Conservation (phyloP, 2,113 vertebrate species). For the Perca schrenkii region DNA sequence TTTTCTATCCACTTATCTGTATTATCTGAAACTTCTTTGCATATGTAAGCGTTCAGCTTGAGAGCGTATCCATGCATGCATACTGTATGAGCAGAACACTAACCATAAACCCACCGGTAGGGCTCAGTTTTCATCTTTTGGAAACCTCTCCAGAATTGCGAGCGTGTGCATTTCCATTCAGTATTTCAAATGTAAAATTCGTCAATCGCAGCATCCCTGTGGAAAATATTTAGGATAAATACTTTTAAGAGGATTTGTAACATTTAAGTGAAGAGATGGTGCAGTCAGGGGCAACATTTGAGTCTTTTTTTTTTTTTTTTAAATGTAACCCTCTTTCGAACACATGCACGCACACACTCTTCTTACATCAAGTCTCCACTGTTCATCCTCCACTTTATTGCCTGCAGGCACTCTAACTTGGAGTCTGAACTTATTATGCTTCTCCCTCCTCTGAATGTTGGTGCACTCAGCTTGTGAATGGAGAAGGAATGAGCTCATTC, state of each 20-base stretch:
- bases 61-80: neutral
- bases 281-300: neutral
- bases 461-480: constrained; percentile 70
- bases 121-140: neutral
- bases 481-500: constrained; percentile 66
- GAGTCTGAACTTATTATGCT: constrained; percentile 73
- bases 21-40: neutral
- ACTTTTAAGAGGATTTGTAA: constrained; percentile 19
- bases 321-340: constrained; percentile 17
- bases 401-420: constrained; percentile 71
- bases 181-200: constrained; percentile 5
- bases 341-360: constrained; percentile 29
- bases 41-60: neutral
- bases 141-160: constrained; percentile 1
- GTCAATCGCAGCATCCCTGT: neutral
- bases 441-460: constrained; percentile 63
- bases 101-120: constrained; percentile 2
- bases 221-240: constrained; percentile 16
- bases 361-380: constrained; percentile 58
- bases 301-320: neutral
- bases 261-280: constrained; percentile 11
- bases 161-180: neutral
- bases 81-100: neutral
- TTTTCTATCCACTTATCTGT: neutral
- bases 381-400: constrained; percentile 65